phyloP scores from a whole-genome alignment of 2,797 vertebrate genomes.

The Neostethus bicornis region DNA sequence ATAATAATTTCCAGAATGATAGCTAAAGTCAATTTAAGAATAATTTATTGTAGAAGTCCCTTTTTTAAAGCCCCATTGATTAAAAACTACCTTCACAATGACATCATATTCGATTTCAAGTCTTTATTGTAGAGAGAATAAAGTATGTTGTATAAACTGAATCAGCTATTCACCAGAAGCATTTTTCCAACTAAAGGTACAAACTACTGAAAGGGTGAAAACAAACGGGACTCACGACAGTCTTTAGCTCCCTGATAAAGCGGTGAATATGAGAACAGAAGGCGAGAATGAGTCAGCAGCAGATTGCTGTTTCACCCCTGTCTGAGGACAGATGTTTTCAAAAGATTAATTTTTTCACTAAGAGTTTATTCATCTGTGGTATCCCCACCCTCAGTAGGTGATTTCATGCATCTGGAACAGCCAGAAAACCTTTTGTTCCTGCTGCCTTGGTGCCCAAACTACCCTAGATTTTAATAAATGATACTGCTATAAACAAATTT shows the following conservation, averaged over 20 bases:
- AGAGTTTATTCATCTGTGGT: constrained; percentile 63
- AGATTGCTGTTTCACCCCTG: constrained; percentile 29
- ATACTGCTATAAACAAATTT: constrained; percentile 43
- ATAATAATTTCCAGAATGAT: no score
- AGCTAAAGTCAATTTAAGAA: no score
- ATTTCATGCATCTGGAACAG: constrained; percentile 69
- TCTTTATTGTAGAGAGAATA: constrained; percentile 14
- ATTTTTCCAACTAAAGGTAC: constrained; percentile 22
- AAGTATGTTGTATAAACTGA: constrained; percentile 33
- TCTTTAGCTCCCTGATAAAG: constrained; percentile 42
- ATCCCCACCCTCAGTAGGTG: constrained; percentile 58
- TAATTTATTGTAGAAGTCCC: no score
- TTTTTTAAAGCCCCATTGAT: no score
- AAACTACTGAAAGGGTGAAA: constrained; percentile 33
- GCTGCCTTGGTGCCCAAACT: constrained; percentile 38
- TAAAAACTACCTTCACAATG: no score
- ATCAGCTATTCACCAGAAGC: constrained; percentile 47
- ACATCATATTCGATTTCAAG: constrained; percentile 15
- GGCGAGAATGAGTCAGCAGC: constrained; percentile 54
- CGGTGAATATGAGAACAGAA: constrained; percentile 26
- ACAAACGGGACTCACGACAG: constrained; percentile 41
- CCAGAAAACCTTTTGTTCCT: constrained; percentile 40
- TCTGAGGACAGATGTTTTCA: constrained; percentile 64
- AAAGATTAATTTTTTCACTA: constrained; percentile 68
- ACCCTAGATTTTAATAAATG: constrained; percentile 68